Percentiles rank a stretch among this genome's conserved stretches.
phyloP scores from a whole-genome alignment of 2,888 invertebrate genomes.

The Anticlea derivata region DNA sequence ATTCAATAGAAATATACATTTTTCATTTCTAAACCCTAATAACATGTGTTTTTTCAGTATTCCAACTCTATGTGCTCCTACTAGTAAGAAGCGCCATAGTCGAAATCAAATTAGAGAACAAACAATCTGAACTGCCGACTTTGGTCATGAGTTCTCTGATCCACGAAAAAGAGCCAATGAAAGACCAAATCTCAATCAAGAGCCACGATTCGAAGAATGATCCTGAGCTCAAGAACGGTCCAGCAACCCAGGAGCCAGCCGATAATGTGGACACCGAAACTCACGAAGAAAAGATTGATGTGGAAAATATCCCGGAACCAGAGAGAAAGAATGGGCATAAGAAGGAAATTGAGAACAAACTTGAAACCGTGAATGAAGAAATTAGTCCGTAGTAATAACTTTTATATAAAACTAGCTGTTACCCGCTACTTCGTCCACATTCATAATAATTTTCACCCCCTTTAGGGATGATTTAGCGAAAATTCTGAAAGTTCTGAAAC shows the following conservation, averaged over 20 bases:
- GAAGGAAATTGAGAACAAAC: conserved; percentile 19
- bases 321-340: conserved; percentile 7
- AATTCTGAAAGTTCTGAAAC: too few species aligned
- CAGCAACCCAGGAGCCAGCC: conserved; percentile 10
- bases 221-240: conserved; percentile 5
- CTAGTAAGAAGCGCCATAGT: conserved; percentile 62
- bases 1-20: too few species aligned
- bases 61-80: conserved; percentile 58
- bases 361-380: conserved; percentile 45
- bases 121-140: conserved; percentile 41
- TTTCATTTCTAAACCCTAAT: not conserved
- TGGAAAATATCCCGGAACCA: conserved; percentile 2
- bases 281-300: conserved; percentile 4
- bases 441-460: too few species aligned
- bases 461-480: too few species aligned
- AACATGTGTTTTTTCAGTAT: conserved; percentile 47
- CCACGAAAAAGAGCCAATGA: conserved; percentile 32
- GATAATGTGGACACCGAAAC: conserved; percentile 1
- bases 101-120: conserved; percentile 46
- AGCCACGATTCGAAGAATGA: conserved; percentile 15
- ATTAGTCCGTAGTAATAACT: conserved; percentile 2
- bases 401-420: too few species aligned
- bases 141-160: conserved; percentile 42
- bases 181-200: conserved; percentile 17
- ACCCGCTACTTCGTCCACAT: too few species aligned